Evolutionary conservation across 2,113 vertebrate species (phyloP).

Genomic region (Tricholaema leucomelas): DNA sequence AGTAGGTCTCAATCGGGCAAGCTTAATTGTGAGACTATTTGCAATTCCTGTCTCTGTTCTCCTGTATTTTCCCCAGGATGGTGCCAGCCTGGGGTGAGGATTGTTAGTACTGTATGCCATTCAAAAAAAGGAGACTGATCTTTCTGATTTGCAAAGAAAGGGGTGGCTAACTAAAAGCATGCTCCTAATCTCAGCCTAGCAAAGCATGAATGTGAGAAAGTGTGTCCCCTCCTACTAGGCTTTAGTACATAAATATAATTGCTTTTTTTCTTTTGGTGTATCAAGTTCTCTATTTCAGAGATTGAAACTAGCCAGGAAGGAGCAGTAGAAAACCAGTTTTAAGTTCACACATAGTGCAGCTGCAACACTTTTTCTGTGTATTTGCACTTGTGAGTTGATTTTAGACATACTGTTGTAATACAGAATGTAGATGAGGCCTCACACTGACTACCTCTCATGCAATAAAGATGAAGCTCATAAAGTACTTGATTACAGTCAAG

Average conservation of each 20-base stretch:
- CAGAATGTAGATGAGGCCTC: neutral
- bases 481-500: neutral
- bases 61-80: neutral
- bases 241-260: neutral
- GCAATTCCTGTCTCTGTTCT: neutral
- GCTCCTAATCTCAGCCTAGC: neutral
- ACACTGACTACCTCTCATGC: slow-evolving; percentile 39
- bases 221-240: neutral
- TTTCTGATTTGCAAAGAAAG: neutral
- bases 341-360: neutral
- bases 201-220: slow-evolving; percentile 16
- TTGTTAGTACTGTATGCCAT: neutral
- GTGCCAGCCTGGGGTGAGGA: neutral
- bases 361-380: neutral
- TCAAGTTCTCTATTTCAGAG: slow-evolving; percentile 1
- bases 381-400: neutral
- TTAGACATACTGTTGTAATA: neutral
- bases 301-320: neutral
- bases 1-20: neutral
- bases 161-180: neutral
- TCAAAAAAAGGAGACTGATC: neutral
- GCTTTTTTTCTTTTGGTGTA: neutral
- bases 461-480: slow-evolving; percentile 2
- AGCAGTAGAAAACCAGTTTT: neutral
- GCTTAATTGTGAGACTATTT: neutral